Evolutionary conservation across 2,888 invertebrate genomes (phyloP), one percentile per base, ranked within the genome.

Genomic region (Melieria picta): DNA sequence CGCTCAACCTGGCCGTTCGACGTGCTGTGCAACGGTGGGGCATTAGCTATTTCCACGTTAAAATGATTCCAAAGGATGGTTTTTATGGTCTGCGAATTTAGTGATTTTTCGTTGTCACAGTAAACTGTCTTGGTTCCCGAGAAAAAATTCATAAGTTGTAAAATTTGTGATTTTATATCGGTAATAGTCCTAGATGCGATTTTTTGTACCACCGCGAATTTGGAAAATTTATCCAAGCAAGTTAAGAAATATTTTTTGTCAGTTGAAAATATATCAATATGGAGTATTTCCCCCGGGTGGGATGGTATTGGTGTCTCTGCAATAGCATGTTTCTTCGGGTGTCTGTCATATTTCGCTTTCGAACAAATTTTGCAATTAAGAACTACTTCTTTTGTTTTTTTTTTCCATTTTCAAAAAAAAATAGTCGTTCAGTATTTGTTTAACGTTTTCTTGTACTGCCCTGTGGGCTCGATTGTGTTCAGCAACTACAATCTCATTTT

Each of bases 141-240:
- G 30, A 48, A 67, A 58, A 58, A 47, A 47, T 67, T 67, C 30
- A 67, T 73, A 3, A 77, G 65, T 60, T 77, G 77, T 58, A 75
- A 52, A 10, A 75, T 67, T 11, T 65, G 45, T 13, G 65, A 43
- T 71, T 76, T 66, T 4, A 77, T 58, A 45, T 78, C 75, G 60
- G 47, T 50, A 67, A 78, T 78, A 13, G 77, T 75, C 48, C 76
- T 42, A n/a, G 42, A 30, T 30, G 13, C 42, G 11, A 50, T 50
- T 50, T 50, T 11, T 57, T 57, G 16, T 9, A 57, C 57, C 42
- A 57, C 57, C 57, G 10, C 3, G 11, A 50, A 50, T 50, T 50
- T 16, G 16, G 16, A 16, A 16, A 16, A 16, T 16, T 50, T 50
- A 11, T 50, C 50, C 9, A 50, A 10, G 50, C 50, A 50, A 50